phyloP scores from a whole-genome alignment of 2,888 invertebrate species.

The Macrosiphum euphorbiae region DNA sequence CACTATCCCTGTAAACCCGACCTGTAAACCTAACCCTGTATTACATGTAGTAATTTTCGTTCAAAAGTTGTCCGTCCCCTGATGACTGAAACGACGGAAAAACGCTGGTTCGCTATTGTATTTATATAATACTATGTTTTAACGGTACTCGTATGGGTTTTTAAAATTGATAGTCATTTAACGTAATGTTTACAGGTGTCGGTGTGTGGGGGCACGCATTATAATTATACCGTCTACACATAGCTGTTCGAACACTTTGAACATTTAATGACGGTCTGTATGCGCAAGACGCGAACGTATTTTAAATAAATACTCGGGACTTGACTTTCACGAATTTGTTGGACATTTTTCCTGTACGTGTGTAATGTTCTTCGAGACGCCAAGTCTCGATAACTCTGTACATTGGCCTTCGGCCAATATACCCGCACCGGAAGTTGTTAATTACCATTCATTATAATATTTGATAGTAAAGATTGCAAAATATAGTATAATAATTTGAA shows the following conservation, averaged over 20 bases:
- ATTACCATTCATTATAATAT: slow-evolving; percentile 37
- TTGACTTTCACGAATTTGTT: slow-evolving; percentile 31
- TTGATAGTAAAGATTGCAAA: slow-evolving; percentile 17
- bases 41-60: no score
- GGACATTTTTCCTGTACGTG: slow-evolving; percentile 1
- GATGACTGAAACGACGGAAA: neutral
- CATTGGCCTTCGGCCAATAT: slow-evolving; percentile 45
- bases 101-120: neutral
- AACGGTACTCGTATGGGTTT: neutral
- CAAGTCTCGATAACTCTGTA: slow-evolving; percentile 1
- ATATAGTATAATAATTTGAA: neutral
- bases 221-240: neutral
- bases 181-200: neutral
- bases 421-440: slow-evolving; percentile 33
- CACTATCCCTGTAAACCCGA: no score
- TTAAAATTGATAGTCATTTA: slow-evolving; percentile 1
- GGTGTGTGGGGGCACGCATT: neutral
- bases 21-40: no score
- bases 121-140: neutral
- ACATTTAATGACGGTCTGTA: slow-evolving; percentile 19
- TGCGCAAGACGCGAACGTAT: neutral
- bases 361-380: neutral
- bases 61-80: neutral
- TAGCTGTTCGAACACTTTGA: neutral
- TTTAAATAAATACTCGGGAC: slow-evolving; percentile 25